A percentile compares a stretch with the other conserved stretches of the same genome.
These are phyloP conservation scores for Pycnomerus fuliginosus DNA, from an alignment of 2,888 invertebrate genomes.

Conservation along the genomic window DNA sequence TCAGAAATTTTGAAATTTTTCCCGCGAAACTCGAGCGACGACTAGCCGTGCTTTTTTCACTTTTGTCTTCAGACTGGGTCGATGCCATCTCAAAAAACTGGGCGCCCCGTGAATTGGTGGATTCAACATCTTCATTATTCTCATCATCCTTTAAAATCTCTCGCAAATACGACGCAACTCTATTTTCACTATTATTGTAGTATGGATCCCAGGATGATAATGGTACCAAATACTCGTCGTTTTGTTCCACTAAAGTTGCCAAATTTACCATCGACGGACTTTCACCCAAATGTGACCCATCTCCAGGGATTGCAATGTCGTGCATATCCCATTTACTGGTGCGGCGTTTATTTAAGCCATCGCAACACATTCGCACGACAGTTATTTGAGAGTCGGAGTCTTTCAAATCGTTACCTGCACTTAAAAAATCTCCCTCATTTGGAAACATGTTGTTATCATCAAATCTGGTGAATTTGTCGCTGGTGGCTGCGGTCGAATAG, in stretches of 20 bases:
- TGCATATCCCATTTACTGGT: slow-evolving; percentile 54
- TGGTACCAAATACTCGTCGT: slow-evolving; percentile 59
- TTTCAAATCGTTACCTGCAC: slow-evolving; percentile 47
- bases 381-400: slow-evolving; percentile 63
- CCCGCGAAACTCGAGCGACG: slow-evolving; percentile 38
- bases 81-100: neutral
- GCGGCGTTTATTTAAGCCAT: slow-evolving; percentile 43
- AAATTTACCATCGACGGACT: slow-evolving; percentile 62
- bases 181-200: slow-evolving; percentile 33
- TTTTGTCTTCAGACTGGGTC: slow-evolving; percentile 15
- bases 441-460: slow-evolving; percentile 35
- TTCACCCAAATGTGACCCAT: slow-evolving; percentile 59
- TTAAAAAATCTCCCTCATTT: slow-evolving; percentile 36
- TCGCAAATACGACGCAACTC: slow-evolving; percentile 6
- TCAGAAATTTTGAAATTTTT: slow-evolving; percentile 42
- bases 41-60: slow-evolving; percentile 5
- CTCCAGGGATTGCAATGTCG: slow-evolving; percentile 56
- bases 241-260: slow-evolving; percentile 56
- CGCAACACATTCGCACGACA: slow-evolving; percentile 56
- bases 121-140: slow-evolving; percentile 1
- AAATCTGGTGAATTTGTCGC: slow-evolving; percentile 30
- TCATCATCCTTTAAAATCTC: slow-evolving; percentile 1
- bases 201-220: slow-evolving; percentile 60
- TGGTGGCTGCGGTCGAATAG: slow-evolving; percentile 35
- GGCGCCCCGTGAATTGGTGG: neutral